Percentiles rank a stretch among this genome's conserved stretches.
Evolutionary conservation across 2,113 vertebrate genomes (phyloP).

Genomic region (Vidua macroura): DNA sequence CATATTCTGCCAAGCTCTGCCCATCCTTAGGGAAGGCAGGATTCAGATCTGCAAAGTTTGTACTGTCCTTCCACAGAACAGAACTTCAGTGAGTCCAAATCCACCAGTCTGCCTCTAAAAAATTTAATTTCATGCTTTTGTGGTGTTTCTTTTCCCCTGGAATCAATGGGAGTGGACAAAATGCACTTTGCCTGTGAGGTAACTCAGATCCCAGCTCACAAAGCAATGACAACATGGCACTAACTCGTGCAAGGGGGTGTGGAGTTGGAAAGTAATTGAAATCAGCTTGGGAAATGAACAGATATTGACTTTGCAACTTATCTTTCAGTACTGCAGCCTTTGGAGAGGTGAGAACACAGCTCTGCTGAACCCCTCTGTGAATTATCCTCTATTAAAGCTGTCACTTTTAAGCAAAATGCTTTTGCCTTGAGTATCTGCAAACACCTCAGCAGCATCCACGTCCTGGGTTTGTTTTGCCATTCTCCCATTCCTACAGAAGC

Average conservation of each 20-base stretch:
- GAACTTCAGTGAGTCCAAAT: background rate
- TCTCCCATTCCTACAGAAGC: background rate
- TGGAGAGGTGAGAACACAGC: background rate
- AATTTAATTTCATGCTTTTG: background rate
- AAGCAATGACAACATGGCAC: fast-evolving
- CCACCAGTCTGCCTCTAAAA: no score
- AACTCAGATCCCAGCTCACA: background rate
- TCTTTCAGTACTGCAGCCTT: background rate
- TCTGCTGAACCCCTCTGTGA: background rate
- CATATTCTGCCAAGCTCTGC: background rate
- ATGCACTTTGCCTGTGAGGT: background rate
- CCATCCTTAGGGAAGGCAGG: background rate
- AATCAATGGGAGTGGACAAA: background rate
- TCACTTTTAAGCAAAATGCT: background rate
- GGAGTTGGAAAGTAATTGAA: background rate
- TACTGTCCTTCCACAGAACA: background rate
- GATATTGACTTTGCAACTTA: background rate
- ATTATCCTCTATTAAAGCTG: background rate
- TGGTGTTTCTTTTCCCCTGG: background rate
- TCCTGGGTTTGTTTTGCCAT: background rate
- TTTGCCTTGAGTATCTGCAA: background rate
- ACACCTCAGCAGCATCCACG: background rate
- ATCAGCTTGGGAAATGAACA: background rate
- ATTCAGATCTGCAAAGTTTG: background rate
- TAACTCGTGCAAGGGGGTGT: fast-evolving